These are phyloP conservation scores for Brachirus orientalis DNA, from an alignment of 2,113 vertebrate genomes.

Conservation along the genomic window DNA sequence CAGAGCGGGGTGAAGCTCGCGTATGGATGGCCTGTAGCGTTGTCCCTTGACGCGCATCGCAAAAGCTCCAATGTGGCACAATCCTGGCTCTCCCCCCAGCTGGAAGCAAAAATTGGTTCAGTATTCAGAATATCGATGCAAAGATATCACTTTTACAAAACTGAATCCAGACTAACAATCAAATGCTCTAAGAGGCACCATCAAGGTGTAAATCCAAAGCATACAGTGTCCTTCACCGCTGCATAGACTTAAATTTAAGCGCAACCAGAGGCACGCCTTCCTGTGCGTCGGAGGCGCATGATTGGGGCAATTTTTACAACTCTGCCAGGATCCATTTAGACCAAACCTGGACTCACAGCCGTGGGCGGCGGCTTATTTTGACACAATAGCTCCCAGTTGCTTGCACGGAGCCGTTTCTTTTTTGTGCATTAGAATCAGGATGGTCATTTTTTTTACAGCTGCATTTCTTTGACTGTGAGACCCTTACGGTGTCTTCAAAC, in stretches of 20 bases:
- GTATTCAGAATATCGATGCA: neutral
- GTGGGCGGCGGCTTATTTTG: conserved; percentile 22
- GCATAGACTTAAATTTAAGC: conserved; percentile 67
- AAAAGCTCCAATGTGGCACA: conserved; percentile 52
- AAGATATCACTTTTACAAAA: neutral
- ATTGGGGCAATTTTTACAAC: conserved; percentile 73
- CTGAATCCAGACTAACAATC: neutral
- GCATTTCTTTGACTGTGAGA: no score
- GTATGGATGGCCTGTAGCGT: neutral
- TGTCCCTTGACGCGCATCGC: conserved; percentile 39
- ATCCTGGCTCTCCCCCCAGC: neutral
- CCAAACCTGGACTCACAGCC: conserved; percentile 6
- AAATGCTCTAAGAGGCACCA: neutral
- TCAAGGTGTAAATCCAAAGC: conserved; percentile 19
- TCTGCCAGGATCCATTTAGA: conserved; percentile 35
- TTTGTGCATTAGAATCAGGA: no score
- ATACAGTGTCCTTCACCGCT: conserved; percentile 20
- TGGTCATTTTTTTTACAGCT: no score
- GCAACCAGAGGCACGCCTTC: conserved; percentile 66
- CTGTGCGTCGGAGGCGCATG: conserved; percentile 60
- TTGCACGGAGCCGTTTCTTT: no score
- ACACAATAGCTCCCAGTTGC: no score
- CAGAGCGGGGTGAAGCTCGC: neutral
- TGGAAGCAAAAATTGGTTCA: neutral
- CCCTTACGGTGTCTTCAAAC: no score